phyloP scores from a whole-genome alignment of 2,888 invertebrate genomes.

The Tenthredo mesomela region DNA sequence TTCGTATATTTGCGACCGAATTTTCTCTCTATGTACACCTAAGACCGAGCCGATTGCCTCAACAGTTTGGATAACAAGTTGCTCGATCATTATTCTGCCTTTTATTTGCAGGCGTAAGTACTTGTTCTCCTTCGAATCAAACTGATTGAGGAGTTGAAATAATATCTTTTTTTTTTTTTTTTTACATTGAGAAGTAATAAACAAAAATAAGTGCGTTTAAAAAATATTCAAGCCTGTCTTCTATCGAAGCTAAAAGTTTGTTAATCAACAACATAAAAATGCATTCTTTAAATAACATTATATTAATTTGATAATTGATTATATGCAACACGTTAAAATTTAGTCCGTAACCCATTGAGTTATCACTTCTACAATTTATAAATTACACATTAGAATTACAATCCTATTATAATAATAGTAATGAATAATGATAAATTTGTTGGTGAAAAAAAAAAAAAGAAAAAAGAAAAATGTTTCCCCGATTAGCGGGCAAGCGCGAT shows the following conservation, averaged over 20 bases:
- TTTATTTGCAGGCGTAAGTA: background rate
- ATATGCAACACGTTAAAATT: conserved; percentile 43
- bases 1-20: background rate
- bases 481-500: conserved; percentile 6
- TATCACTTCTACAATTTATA: conserved; percentile 40
- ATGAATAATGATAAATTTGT: background rate
- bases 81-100: background rate
- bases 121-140: background rate
- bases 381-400: conserved; percentile 41
- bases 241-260: conserved; percentile 64
- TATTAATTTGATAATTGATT: conserved; percentile 42
- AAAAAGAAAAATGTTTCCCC: background rate
- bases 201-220: conserved; percentile 51
- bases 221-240: conserved; percentile 70
- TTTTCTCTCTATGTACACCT: background rate
- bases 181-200: background rate
- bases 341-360: conserved; percentile 38
- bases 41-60: background rate
- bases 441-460: background rate
- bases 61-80: background rate
- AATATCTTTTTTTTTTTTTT: background rate
- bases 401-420: conserved; percentile 8
- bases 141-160: background rate
- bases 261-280: conserved; percentile 71
- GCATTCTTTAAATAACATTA: conserved; percentile 56